Percentiles rank a stretch among this genome's conserved stretches.
Evolutionary conservation across 2,888 invertebrate species (phyloP).

Genomic region (Zele albiditarsus): DNA sequence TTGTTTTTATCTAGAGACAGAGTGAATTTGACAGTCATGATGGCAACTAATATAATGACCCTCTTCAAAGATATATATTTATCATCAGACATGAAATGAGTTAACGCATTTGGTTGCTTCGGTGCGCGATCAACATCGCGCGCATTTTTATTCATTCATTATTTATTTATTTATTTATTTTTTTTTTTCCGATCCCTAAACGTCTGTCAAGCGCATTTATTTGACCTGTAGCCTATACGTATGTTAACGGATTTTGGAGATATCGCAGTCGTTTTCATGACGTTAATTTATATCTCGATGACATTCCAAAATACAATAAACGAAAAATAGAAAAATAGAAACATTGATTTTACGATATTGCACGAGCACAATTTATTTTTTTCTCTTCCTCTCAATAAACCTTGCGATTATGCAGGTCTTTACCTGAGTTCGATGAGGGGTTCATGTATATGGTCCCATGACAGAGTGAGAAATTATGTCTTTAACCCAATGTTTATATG

Average conservation of each 20-base stretch:
- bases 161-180: background rate
- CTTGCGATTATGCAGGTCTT: conserved; percentile 1
- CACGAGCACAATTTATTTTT: background rate
- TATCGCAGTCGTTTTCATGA: background rate
- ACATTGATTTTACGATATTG: background rate
- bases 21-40: conserved; percentile 39
- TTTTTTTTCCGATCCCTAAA: background rate
- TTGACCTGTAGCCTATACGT: background rate
- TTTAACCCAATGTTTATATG: background rate
- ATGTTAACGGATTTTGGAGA: background rate
- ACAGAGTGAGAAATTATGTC: conserved; percentile 11
- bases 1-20: too few relatives aligned
- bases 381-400: background rate
- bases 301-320: background rate
- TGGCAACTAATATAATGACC: background rate
- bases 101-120: background rate
- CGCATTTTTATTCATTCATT: background rate
- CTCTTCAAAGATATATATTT: background rate
- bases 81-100: background rate
- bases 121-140: background rate
- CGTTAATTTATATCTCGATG: background rate
- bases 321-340: background rate
- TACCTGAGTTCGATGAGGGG: background rate
- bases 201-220: background rate
- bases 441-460: background rate